These are phyloP conservation scores for Conus ventricosus DNA, from an alignment of 1,140 invertebrate genomes.

Conservation along the genomic window DNA sequence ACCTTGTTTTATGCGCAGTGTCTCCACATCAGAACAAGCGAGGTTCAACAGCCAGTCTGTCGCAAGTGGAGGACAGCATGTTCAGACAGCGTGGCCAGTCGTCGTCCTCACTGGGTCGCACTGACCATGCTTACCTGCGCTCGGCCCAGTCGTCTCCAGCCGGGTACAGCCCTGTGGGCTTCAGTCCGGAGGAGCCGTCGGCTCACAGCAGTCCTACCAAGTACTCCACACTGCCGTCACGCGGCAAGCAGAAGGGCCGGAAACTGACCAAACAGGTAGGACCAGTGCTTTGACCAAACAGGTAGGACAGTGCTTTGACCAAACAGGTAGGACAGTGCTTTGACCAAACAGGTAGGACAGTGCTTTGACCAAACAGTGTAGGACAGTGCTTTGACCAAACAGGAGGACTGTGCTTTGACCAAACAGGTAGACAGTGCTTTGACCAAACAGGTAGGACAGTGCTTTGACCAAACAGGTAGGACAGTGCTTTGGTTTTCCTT, in stretches of 20 bases:
- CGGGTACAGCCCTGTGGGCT: constrained; percentile 36
- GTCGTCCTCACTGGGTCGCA: constrained; percentile 45
- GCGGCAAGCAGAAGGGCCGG: constrained; percentile 35
- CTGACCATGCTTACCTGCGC: constrained; percentile 33
- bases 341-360: not conserved
- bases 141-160: constrained; percentile 53
- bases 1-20: not conserved
- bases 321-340: not conserved
- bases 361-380: not conserved
- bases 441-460: not conserved
- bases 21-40: constrained; percentile 51
- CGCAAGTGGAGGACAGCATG: constrained; percentile 67
- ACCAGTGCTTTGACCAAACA: not conserved
- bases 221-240: constrained; percentile 36
- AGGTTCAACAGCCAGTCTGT: constrained; percentile 70
- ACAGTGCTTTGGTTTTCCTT: too few species aligned
- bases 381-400: constrained; percentile 15
- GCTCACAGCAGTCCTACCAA: constrained; percentile 39
- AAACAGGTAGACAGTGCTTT: not conserved
- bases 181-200: constrained; percentile 35
- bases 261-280: constrained; percentile 43
- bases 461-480: not conserved
- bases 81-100: constrained; percentile 48
- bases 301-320: not conserved
- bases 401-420: not conserved